Base-by-base conservation (phyloP, 2,113 vertebrate genomes). In the Rhipidura dahli region DNA sequence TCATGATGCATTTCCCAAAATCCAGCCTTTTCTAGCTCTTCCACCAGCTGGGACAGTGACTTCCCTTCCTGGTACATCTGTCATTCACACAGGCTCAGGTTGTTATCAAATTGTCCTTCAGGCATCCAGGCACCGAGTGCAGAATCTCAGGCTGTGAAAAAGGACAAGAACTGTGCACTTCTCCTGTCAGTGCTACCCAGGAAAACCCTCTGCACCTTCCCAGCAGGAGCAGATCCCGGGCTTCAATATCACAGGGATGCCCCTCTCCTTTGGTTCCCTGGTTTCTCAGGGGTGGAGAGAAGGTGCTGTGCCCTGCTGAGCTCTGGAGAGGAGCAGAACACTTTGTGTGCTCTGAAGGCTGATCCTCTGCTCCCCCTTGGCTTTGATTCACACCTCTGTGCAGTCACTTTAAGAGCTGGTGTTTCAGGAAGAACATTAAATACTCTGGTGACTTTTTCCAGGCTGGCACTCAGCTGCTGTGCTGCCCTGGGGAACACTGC, bases 391-490 rank as follows among this genome's bases (percentile, higher is more conserved):
- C 22, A 47, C 6, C 39, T 49, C 51, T 16, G 54, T 15, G 66
- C 1, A 17, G 54, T 33, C 15, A 35, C 20, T 56, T 15, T 1
- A 47, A 28, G 54, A 83, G 7, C 14, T 28, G 17, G 13, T 22
- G 14, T 3, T 91, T 60, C 3, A 56, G 45, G 53, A 54, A 53
- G 37, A 61, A 49, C n/a, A 35, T 18, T 2, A 12, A 60, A 23
- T n/a, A 42, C 6, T 12, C 14, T 14, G 2, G 0, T 24, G 73
- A 3, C 35, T 60, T 14, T 37, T 50, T 9, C 3, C 33, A n/a
- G 19, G 27, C 5, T 18, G 66, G 14, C 57, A 68, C 40, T 1
- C n/a, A 70, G 60, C 47, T 35, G 45, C 76, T 59, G 50, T 22
- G n/a, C 24, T 50, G 4, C 37, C 49, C 60, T 3, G 10, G 15